Conservation (phyloP, 2,797 vertebrate genomes). For the Echiichthys vipera region DNA sequence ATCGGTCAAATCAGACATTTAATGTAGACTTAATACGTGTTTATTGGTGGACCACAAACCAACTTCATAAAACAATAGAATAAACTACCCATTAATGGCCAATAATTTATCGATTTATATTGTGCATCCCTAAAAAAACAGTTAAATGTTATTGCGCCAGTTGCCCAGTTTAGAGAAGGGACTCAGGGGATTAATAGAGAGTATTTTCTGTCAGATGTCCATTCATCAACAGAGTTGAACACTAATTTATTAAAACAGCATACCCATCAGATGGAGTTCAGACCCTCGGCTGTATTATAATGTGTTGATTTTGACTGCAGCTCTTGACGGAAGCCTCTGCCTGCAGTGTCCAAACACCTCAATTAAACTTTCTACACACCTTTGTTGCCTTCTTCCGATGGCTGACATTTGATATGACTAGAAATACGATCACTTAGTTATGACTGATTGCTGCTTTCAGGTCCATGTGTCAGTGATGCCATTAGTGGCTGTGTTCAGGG, state of each 20-base stretch:
- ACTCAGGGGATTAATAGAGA: neutral
- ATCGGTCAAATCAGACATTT: too few relatives aligned
- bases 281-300: neutral
- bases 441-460: neutral
- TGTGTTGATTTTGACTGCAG: neutral
- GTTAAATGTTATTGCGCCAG: too few relatives aligned
- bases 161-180: neutral
- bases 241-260: conserved; percentile 16
- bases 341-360: neutral
- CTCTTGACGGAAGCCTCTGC: neutral
- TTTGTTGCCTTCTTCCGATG: neutral
- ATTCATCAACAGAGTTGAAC: conserved; percentile 2
- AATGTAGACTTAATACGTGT: too few relatives aligned
- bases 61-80: too few relatives aligned
- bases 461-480: neutral
- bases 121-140: too few relatives aligned
- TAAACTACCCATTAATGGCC: too few relatives aligned
- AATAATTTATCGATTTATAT: too few relatives aligned
- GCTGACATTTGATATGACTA: neutral
- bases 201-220: conserved; percentile 7
- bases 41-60: too few relatives aligned
- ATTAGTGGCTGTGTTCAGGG: neutral
- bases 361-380: conserved; percentile 7
- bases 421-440: neutral
- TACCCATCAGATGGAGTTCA: conserved; percentile 6